A percentile compares a stretch with the other conserved stretches of the same genome.
phyloP scores from a whole-genome alignment of 2,113 vertebrate species.

The Octodon degus region DNA sequence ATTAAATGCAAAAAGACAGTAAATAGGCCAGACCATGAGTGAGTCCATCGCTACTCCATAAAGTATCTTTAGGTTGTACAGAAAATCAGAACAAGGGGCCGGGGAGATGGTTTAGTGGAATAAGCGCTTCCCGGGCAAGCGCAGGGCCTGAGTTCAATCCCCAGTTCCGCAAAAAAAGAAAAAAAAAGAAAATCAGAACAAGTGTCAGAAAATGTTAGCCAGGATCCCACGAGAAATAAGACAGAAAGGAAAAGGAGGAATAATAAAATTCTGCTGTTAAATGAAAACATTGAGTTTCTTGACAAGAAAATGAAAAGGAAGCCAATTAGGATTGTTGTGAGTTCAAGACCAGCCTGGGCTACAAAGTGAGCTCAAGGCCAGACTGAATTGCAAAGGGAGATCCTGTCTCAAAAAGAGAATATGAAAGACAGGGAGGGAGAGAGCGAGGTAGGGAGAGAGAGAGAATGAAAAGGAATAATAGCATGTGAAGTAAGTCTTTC shows the following conservation, averaged over 20 bases:
- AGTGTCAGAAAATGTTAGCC: background rate
- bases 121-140: too few species aligned
- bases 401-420: too few species aligned
- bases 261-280: background rate
- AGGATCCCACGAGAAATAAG: background rate
- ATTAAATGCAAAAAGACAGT: background rate
- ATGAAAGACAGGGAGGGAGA: too few species aligned
- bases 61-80: background rate
- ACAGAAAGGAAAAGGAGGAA: background rate
- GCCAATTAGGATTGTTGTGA: too few species aligned
- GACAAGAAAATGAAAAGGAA: background rate
- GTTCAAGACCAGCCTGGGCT: too few species aligned
- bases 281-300: background rate
- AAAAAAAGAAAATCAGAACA: background rate
- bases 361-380: too few species aligned
- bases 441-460: too few species aligned
- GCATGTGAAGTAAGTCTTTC: background rate
- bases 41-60: background rate
- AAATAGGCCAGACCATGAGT: background rate
- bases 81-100: too few species aligned
- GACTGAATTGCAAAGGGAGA: too few species aligned
- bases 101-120: too few species aligned
- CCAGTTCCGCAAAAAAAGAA: too few species aligned
- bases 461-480: background rate
- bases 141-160: too few species aligned